Base-by-base conservation (phyloP, 37 sponge, comb jelly and placozoan genomes). In the Hexactinellida sp. region DNA sequence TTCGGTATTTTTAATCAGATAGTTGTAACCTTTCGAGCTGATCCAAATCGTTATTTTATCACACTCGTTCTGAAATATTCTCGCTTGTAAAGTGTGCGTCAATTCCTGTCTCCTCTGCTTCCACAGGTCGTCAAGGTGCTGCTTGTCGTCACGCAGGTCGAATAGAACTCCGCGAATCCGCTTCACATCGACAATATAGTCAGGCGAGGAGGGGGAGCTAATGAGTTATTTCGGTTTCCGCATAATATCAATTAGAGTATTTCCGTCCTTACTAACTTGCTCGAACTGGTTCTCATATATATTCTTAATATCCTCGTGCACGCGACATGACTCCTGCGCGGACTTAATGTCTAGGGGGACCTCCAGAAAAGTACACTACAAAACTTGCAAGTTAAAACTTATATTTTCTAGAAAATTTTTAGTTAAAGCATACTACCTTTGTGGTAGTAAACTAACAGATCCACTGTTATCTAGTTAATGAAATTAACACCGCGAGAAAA, bases 21-120 rank as follows among this genome's bases (percentile, higher is more conserved):
- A 63, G 76, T n/a, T 63, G 76, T 63, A 63, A 63, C 76, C 76
- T 63, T 63, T 63, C 76, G 76, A 7, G 34, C 5, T 63, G 21
- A 63, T 63, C 76, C 76, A 63, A 21, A 23, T 23, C 3, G 30
- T 63, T 7, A 63, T 63, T 63, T 23, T 63, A 63, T 63, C 76
- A n/a, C 76, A 63, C 25, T 63, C 76, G 34, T 63, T 63, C 34
- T 63, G 76, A 63, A 63, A 63, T 63, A 63, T 63, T n/a, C 76
- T 23, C 21, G 76, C 76, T 63, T 63, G 76, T 23, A 63, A 23
- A n/a, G 76, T 63, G 34, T 63, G 76, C 5, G 76, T 63, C 76
- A 63, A 63, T 63, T 63, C 76, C 34, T n/a, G 76, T 10, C 21
- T 10, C 13, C 76, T 63, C 30, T n/a, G 21, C 13, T 63, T 63